These are phyloP conservation scores for Drosophila suzukii DNA, from an alignment of 1,140 invertebrate species.

Conservation along the genomic window DNA sequence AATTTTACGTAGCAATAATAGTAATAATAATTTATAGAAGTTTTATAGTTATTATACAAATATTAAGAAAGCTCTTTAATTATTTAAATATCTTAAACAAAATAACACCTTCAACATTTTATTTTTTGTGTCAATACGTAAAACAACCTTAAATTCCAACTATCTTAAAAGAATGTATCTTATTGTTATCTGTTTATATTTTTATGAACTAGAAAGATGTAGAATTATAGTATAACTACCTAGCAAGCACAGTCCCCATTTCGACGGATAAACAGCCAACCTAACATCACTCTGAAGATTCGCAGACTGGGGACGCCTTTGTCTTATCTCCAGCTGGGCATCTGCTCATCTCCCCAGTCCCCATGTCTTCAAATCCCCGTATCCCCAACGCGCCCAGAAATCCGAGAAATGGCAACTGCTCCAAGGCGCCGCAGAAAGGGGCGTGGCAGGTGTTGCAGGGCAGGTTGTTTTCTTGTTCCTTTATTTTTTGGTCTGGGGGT, in stretches of 20 bases:
- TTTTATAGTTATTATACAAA: too few relatives aligned
- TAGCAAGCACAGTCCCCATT: neutral
- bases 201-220: too few relatives aligned
- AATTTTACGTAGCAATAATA: too few relatives aligned
- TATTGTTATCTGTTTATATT: too few relatives aligned
- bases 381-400: neutral
- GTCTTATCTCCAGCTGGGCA: slow-evolving; percentile 58
- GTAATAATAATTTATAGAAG: too few relatives aligned
- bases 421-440: slow-evolving; percentile 48
- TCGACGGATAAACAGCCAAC: neutral
- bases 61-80: too few relatives aligned
- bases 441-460: slow-evolving; percentile 38
- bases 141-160: too few relatives aligned
- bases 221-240: too few relatives aligned
- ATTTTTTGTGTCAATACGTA: too few relatives aligned
- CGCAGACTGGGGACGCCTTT: slow-evolving; percentile 21
- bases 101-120: too few relatives aligned
- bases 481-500: slow-evolving; percentile 37
- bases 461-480: slow-evolving; percentile 3
- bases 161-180: too few relatives aligned
- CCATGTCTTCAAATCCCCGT: neutral
- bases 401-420: slow-evolving; percentile 43
- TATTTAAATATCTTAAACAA: too few relatives aligned
- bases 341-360: slow-evolving; percentile 40
- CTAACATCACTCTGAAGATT: slow-evolving; percentile 3